These are phyloP conservation scores for Anguilla anguilla DNA, from an alignment of 2,797 vertebrate genomes.

Conservation along the genomic window DNA sequence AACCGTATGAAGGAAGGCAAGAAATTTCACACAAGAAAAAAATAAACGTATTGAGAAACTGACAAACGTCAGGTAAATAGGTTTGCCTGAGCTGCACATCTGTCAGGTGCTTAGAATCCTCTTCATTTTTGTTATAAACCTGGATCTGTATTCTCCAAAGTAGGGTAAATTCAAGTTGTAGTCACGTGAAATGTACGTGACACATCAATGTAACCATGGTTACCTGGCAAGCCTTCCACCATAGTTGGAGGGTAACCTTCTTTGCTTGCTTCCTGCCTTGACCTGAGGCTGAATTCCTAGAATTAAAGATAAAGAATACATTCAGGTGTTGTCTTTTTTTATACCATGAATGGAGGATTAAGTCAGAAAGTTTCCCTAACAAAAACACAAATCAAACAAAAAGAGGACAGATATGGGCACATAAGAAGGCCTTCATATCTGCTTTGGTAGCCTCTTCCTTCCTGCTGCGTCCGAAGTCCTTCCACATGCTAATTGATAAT, in stretches of 20 bases:
- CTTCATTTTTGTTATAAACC: background rate
- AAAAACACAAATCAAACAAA: background rate
- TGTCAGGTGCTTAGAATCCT: background rate
- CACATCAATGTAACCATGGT: background rate
- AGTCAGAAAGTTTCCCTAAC: background rate
- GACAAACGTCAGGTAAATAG: background rate
- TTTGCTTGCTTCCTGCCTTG: background rate
- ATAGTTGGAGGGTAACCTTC: background rate
- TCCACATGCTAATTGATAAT: slow-evolving; percentile 73
- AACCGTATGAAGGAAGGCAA: no score
- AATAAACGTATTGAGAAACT: no score
- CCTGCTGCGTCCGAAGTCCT: slow-evolving; percentile 65
- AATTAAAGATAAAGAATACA: background rate
- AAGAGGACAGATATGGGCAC: background rate
- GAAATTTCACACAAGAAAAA: no score
- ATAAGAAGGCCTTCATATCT: slow-evolving; percentile 24
- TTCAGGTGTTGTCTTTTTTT: background rate
- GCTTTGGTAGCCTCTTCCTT: slow-evolving; percentile 59
- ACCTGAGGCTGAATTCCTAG: background rate
- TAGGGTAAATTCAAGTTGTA: background rate
- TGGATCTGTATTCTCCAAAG: background rate
- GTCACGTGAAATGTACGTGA: background rate
- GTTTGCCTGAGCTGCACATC: background rate
- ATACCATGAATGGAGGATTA: background rate
- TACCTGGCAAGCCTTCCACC: background rate